phyloP scores from a whole-genome alignment of 2,888 invertebrate genomes.

The Acanthosepion pharaonis region DNA sequence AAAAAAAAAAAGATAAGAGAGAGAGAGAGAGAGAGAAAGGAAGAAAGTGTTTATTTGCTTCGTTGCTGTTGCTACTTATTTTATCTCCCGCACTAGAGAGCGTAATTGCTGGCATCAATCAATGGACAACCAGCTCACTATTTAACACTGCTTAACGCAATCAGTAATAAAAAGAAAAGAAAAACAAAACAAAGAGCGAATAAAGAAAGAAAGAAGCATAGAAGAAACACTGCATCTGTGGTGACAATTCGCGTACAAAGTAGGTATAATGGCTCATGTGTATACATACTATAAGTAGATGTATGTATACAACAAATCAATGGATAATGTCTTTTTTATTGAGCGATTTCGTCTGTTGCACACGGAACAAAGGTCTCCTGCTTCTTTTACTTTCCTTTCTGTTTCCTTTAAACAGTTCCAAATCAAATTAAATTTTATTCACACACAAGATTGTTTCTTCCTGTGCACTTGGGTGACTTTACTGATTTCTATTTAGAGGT shows the following conservation, averaged over 20 bases:
- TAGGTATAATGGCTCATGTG: neutral
- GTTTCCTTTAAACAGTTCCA: neutral
- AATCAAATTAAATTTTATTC: neutral
- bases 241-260: neutral
- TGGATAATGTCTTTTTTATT: slow-evolving; percentile 23
- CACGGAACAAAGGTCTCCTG: neutral
- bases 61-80: neutral
- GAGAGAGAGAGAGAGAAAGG: neutral
- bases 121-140: neutral
- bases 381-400: neutral
- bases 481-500: neutral
- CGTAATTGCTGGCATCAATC: neutral
- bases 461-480: neutral
- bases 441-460: neutral
- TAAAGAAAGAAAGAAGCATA: neutral
- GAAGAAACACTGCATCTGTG: neutral
- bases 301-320: neutral
- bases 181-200: neutral
- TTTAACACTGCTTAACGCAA: neutral
- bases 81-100: neutral
- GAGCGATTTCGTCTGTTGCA: neutral
- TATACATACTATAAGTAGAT: neutral
- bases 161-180: neutral
- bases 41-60: neutral
- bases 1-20: neutral